Evolutionary conservation across 2,113 vertebrate species (phyloP).

Genomic region (Anoplopoma fimbria): DNA sequence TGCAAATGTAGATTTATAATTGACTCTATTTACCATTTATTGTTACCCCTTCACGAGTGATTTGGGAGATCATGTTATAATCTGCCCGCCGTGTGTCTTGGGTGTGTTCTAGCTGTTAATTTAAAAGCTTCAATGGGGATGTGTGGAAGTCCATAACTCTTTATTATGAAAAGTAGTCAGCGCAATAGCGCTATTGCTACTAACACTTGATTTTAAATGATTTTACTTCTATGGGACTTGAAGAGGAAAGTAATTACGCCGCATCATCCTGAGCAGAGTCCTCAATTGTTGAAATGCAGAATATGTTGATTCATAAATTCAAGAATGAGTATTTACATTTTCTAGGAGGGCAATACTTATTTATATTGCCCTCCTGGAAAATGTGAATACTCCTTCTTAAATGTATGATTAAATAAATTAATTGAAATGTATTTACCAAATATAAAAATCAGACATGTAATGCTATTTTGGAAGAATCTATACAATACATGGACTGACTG

Average conservation of each 20-base stretch:
- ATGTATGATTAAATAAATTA: no score
- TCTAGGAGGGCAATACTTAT: neutral
- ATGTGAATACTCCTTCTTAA: no score
- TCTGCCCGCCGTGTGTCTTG: neutral
- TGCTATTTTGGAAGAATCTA: neutral
- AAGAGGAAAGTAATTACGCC: constrained; percentile 9
- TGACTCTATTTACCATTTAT: neutral
- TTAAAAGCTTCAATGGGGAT: neutral
- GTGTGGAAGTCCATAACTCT: neutral
- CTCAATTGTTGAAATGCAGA: neutral
- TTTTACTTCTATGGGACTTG: neutral
- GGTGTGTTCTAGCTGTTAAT: neutral
- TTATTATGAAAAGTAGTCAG: neutral
- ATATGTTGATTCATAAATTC: neutral
- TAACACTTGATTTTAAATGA: no score
- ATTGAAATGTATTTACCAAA: no score
- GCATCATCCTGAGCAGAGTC: constrained; percentile 6
- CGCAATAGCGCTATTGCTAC: neutral
- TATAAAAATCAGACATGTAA: neutral
- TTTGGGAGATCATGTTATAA: neutral
- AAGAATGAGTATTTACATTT: neutral
- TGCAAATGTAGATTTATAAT: neutral
- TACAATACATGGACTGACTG: neutral
- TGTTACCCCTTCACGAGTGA: neutral
- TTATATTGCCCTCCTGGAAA: no score